phyloP scores from a whole-genome alignment of 2,797 vertebrate species.

The Sebastes matsubarae region DNA sequence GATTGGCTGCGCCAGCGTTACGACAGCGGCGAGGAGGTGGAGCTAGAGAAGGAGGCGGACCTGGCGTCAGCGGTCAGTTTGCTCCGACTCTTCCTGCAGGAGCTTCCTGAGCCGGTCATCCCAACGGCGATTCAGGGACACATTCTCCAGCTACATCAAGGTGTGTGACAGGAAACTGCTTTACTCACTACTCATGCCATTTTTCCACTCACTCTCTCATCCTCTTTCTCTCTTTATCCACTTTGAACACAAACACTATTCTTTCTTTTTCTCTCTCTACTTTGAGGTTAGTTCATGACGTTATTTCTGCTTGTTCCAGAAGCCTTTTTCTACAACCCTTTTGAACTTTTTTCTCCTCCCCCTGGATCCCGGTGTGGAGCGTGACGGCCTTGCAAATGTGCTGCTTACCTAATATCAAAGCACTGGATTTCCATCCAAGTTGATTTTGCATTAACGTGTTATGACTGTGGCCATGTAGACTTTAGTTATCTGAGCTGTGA shows the following conservation, averaged over 20 bases:
- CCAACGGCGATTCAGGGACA: constrained; percentile 90
- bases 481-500: constrained; percentile 23
- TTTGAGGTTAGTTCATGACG: not conserved
- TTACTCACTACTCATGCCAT: not conserved
- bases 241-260: not conserved
- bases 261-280: not conserved
- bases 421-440: not conserved
- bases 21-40: constrained; percentile 94
- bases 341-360: not conserved
- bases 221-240: not conserved
- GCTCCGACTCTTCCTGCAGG: constrained; percentile 97
- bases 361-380: not conserved
- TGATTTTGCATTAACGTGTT: constrained; percentile 13
- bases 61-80: constrained; percentile 96
- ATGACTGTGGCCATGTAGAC: constrained; percentile 18
- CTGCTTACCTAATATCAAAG: not conserved
- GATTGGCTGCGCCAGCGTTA: constrained; percentile 97
- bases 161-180: constrained; percentile 67
- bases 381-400: not conserved
- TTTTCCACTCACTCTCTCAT: not conserved
- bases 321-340: not conserved
- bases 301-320: not conserved
- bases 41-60: constrained; percentile 96
- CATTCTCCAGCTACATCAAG: constrained; percentile 95
- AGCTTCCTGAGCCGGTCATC: constrained; percentile 96